Percentiles rank a stretch among this genome's conserved stretches.
Conservation (phyloP, 1,140 invertebrate species). For the Leptinotarsa texana region DNA sequence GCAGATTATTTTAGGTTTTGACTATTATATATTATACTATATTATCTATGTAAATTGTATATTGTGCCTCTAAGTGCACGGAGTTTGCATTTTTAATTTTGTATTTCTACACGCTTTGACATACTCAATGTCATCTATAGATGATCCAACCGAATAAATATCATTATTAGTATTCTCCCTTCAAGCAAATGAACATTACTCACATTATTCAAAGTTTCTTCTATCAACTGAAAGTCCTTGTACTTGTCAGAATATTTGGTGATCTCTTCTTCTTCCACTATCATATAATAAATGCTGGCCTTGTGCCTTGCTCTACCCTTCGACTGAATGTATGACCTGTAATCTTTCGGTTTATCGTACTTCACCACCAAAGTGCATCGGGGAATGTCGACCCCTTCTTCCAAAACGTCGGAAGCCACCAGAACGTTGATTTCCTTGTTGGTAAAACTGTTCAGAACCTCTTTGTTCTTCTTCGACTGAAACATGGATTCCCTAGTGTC, state of each 20-base stretch:
- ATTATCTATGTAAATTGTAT: too few relatives aligned
- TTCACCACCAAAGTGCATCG: conserved; percentile 81
- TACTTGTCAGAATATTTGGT: conserved; percentile 56
- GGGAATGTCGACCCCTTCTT: conserved; percentile 85
- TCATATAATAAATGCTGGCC: conserved; percentile 62
- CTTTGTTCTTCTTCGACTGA: conserved; percentile 60
- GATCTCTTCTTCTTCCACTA: conserved; percentile 55
- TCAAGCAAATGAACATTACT: conserved; percentile 26
- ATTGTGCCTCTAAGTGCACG: too few relatives aligned
- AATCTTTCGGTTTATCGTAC: conserved; percentile 72
- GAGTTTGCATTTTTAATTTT: too few relatives aligned
- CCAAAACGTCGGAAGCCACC: conserved; percentile 71
- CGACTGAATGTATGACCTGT: conserved; percentile 75
- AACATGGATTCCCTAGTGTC: conserved; percentile 62
- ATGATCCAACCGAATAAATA: too few relatives aligned
- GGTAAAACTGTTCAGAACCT: conserved; percentile 58
- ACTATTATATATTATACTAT: too few relatives aligned
- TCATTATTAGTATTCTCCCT: too few relatives aligned
- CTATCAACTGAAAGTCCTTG: conserved; percentile 58
- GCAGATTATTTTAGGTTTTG: too few relatives aligned
- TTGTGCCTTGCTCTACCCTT: conserved; percentile 70
- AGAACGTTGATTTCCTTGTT: conserved; percentile 72
- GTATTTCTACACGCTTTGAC: too few relatives aligned
- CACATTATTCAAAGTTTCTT: conserved; percentile 56
- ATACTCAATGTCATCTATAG: too few relatives aligned